A percentile compares a stretch with the other conserved stretches of the same genome.
Conservation (phyloP, 2,113 vertebrate species). For the Scortum barcoo region DNA sequence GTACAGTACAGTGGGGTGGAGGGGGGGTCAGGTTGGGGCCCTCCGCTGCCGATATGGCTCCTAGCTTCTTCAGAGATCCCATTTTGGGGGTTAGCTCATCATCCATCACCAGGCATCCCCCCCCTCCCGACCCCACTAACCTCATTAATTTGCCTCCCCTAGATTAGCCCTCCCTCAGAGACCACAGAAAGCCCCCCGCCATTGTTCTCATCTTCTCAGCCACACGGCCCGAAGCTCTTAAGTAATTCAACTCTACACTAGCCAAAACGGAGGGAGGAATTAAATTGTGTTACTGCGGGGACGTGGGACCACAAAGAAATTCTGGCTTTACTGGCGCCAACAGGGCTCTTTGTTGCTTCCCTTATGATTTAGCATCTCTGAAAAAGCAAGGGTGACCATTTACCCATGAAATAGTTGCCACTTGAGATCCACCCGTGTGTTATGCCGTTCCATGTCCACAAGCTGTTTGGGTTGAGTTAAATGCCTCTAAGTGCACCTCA, state of each 20-base stretch:
- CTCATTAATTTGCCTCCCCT: constrained; percentile 80
- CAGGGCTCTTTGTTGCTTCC: constrained; percentile 38
- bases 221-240: constrained; percentile 48
- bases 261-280: constrained; percentile 60
- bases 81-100: constrained; percentile 74
- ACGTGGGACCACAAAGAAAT: constrained; percentile 55
- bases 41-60: constrained; percentile 45
- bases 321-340: constrained; percentile 31
- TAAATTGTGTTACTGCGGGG: constrained; percentile 72
- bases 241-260: constrained; percentile 64
- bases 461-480: constrained; percentile 47
- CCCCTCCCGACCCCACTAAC: constrained; percentile 66
- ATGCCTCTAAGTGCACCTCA: constrained; percentile 39
- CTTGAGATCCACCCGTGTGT: constrained; percentile 33
- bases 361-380: constrained; percentile 39
- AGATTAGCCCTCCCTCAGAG: constrained; percentile 76
- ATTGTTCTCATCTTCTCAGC: constrained; percentile 69
- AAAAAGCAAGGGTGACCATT: constrained; percentile 41
- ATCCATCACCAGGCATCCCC: constrained; percentile 71
- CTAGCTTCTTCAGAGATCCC: constrained; percentile 58
- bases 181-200: constrained; percentile 62
- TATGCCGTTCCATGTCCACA: constrained; percentile 28
- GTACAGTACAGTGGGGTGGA: constrained; percentile 27
- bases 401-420: constrained; percentile 49
- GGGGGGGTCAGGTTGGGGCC: constrained; percentile 10